Evolutionary conservation across 2,113 vertebrate genomes (phyloP).

Genomic region (Dicaeum eximium): DNA sequence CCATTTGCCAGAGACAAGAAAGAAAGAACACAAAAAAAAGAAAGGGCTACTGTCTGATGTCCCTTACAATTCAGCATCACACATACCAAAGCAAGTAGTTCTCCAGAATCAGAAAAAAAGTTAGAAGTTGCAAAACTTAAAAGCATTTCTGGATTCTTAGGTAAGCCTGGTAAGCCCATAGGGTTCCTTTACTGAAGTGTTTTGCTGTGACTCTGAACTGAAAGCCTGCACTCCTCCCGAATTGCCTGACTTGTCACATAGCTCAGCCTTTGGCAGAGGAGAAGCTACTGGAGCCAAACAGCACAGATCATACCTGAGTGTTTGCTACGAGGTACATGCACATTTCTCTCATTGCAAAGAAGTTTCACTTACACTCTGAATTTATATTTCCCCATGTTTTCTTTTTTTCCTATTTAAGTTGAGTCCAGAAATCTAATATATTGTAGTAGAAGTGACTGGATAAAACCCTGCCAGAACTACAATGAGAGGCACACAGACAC

Average conservation of each 20-base stretch:
- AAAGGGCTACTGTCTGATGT: conserved; percentile 6
- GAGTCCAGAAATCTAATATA: neutral
- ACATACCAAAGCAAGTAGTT: neutral
- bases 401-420: neutral
- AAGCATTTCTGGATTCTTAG: neutral
- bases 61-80: neutral
- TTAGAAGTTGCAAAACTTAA: neutral
- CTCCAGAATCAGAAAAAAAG: neutral
- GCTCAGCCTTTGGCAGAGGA: neutral
- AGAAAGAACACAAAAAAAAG: conserved; percentile 5
- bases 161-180: neutral
- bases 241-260: neutral
- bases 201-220: neutral
- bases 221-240: neutral
- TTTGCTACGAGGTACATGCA: neutral
- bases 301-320: neutral
- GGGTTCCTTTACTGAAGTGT: neutral
- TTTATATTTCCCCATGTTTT: neutral
- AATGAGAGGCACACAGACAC: neutral
- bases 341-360: neutral
- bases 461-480: neutral
- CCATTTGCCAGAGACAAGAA: conserved; percentile 33
- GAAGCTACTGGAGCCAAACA: neutral
- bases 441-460: neutral
- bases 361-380: neutral